Percentiles rank a stretch among this genome's conserved stretches.
phyloP scores from a whole-genome alignment of 1,140 invertebrate species.

The Ganaspis sp. region DNA sequence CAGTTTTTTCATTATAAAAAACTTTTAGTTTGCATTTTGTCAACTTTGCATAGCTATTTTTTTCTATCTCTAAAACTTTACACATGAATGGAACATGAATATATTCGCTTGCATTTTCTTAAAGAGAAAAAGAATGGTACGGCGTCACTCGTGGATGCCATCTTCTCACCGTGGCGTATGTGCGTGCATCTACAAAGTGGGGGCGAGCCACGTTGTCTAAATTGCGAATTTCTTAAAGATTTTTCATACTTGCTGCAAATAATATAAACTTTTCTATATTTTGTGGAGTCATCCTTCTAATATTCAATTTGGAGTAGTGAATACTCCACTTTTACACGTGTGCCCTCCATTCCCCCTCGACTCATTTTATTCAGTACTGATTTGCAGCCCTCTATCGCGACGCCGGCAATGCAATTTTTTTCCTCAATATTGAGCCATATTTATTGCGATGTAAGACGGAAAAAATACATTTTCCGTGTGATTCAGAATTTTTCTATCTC shows the following conservation, averaged over 20 bases:
- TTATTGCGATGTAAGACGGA: constrained; percentile 19
- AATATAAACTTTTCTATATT: not conserved
- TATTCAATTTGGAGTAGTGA: not conserved
- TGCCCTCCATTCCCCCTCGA: not conserved
- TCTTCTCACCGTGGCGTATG: constrained; percentile 68
- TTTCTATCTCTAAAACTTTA: not conserved
- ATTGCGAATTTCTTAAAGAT: constrained; percentile 34
- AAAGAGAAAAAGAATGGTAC: constrained; percentile 54
- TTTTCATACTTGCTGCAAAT: constrained; percentile 33
- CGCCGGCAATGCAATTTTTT: constrained; percentile 8
- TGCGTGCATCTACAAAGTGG: constrained; percentile 56
- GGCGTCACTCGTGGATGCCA: constrained; percentile 74
- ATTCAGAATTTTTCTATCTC: not conserved
- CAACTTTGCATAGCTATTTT: not conserved
- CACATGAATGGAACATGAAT: not conserved
- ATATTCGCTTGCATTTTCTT: constrained; percentile 27
- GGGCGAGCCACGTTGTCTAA: constrained; percentile 65
- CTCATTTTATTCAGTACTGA: not conserved
- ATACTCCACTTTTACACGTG: not conserved
- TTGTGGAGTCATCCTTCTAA: too few species aligned
- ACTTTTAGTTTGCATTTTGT: not conserved
- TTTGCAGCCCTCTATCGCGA: constrained; percentile 34
- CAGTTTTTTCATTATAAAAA: constrained; percentile 38
- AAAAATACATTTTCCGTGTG: constrained; percentile 6
- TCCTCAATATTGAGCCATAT: constrained; percentile 13